A percentile compares a stretch with the other conserved stretches of the same genome.
phyloP scores from a whole-genome alignment of 2,888 invertebrate species.

The Plutella xylostella region DNA sequence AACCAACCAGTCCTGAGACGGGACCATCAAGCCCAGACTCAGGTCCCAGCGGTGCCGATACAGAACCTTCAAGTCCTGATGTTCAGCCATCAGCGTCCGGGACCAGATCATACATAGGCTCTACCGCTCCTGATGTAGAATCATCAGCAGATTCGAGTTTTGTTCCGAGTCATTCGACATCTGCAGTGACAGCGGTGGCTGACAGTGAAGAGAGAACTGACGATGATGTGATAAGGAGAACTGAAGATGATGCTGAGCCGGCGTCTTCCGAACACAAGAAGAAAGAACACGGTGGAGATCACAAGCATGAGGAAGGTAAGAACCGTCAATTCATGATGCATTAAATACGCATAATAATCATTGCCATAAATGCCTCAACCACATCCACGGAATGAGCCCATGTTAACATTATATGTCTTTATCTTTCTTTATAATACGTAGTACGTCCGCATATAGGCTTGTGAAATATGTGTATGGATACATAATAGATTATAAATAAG shows the following conservation, averaged over 20 bases:
- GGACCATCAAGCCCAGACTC: no score
- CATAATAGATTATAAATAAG: no score
- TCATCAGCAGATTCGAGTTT: background rate
- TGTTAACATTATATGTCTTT: no score
- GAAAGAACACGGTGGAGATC: slow-evolving; percentile 25
- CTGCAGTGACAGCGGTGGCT: background rate
- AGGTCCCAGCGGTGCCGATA: background rate
- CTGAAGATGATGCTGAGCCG: slow-evolving; percentile 33
- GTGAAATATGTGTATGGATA: no score
- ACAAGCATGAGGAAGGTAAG: slow-evolving; percentile 42
- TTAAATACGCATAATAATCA: no score
- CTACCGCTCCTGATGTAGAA: background rate
- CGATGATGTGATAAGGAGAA: background rate
- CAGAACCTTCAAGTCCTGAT: background rate
- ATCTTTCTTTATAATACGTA: no score
- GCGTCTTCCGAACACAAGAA: slow-evolving; percentile 39
- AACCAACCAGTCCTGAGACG: no score
- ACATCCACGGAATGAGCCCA: no score
- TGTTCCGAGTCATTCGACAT: background rate
- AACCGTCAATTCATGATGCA: background rate
- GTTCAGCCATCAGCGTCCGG: background rate
- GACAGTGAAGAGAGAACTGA: background rate
- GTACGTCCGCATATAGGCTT: no score
- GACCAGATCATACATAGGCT: no score
- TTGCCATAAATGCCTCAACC: no score